A percentile compares a stretch with the other conserved stretches of the same genome.
These are phyloP conservation scores for Microplitis manilae DNA, from an alignment of 2,888 invertebrate species.

Conservation along the genomic window DNA sequence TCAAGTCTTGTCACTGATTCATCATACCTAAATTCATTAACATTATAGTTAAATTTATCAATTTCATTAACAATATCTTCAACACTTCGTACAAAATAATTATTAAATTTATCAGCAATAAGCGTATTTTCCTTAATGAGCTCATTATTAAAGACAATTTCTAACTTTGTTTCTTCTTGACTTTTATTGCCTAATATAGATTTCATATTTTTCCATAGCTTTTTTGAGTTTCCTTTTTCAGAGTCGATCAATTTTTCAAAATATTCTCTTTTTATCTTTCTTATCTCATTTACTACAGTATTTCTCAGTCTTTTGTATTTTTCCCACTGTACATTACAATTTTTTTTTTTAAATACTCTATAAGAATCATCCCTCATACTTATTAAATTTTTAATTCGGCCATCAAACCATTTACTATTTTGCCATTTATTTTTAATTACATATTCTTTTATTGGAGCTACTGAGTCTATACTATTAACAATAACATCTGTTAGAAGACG, in stretches of 20 bases:
- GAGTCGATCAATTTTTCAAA: neutral
- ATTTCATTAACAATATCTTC: constrained; percentile 5
- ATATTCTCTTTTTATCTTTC: neutral
- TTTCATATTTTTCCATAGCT: too few relatives aligned
- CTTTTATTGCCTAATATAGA: too few relatives aligned
- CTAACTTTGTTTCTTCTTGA: too few relatives aligned
- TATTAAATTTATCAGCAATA: neutral
- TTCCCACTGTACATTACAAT: neutral
- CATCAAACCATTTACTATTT: neutral
- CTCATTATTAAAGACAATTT: neutral
- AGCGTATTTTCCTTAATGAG: neutral
- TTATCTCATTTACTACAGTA: neutral
- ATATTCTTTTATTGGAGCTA: neutral
- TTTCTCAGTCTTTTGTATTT: constrained; percentile 4
- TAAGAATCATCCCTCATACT: neutral
- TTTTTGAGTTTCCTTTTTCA: too few relatives aligned
- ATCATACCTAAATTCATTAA: neutral
- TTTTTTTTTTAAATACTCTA: neutral
- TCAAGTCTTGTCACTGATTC: neutral
- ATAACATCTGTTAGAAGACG: neutral
- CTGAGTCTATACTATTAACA: neutral
- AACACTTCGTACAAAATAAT: neutral
- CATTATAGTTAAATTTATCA: neutral
- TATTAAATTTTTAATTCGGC: neutral
- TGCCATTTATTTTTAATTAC: neutral